Evolutionary conservation across 2,888 invertebrate species (phyloP).

Genomic region (Bruchidius siliquastri): DNA sequence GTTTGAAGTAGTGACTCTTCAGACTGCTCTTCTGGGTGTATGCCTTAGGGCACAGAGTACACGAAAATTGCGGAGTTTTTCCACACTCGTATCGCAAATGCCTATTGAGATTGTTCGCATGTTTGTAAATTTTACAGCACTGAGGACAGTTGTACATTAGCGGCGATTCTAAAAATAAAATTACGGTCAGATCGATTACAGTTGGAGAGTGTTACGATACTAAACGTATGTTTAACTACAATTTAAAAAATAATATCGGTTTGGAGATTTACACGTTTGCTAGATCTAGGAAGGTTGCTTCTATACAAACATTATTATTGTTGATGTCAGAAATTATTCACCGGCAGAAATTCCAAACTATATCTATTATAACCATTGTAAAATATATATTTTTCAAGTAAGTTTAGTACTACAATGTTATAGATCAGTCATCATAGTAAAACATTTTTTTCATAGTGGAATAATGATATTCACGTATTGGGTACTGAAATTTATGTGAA

Average conservation of each 20-base stretch:
- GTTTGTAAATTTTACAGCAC: conserved; percentile 24
- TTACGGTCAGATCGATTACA: neutral
- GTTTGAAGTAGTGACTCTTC: conserved; percentile 20
- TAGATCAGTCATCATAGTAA: no score
- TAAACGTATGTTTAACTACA: neutral
- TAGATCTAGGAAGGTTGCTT: neutral
- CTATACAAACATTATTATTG: no score
- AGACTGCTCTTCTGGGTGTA: conserved; percentile 24
- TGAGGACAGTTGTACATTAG: conserved; percentile 6
- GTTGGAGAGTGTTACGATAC: neutral
- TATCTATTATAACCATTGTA: no score
- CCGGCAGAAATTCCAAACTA: no score
- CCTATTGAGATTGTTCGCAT: conserved; percentile 18
- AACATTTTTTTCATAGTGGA: no score
- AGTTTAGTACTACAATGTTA: no score
- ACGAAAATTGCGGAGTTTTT: conserved; percentile 63
- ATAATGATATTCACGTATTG: no score
- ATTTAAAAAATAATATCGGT: neutral
- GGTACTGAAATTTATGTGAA: no score
- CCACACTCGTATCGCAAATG: conserved; percentile 22
- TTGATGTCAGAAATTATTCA: no score
- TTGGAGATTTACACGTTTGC: neutral
- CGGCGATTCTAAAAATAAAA: neutral
- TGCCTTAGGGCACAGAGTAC: conserved; percentile 15
- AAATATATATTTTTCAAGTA: no score